A percentile compares a stretch with the other conserved stretches of the same genome.
phyloP scores from a whole-genome alignment of 1,140 invertebrate species.

The Octopus sinensis region DNA sequence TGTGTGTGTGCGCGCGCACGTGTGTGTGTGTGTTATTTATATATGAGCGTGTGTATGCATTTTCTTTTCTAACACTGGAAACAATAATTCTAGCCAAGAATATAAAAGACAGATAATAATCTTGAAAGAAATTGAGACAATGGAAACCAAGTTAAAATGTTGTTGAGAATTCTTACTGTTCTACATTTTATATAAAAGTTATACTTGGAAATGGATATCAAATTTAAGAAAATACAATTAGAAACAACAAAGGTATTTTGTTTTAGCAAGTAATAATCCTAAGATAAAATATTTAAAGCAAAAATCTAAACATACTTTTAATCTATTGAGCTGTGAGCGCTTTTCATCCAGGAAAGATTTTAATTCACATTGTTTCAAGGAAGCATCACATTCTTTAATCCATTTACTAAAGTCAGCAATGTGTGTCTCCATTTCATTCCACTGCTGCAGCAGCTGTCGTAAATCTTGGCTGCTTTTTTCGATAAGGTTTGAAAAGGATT shows the following conservation, averaged over 20 bases:
- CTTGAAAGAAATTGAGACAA: no score
- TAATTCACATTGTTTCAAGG: constrained; percentile 80
- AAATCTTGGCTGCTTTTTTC: constrained; percentile 60
- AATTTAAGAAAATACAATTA: no score
- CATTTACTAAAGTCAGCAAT: constrained; percentile 78
- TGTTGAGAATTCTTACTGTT: no score
- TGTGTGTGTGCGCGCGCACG: not conserved
- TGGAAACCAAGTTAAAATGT: no score
- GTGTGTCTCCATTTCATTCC: constrained; percentile 82
- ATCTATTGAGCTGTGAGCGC: constrained; percentile 69
- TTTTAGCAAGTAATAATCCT: no score
- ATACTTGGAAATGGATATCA: no score
- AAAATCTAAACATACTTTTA: constrained; percentile 60
- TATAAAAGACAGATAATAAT: no score
- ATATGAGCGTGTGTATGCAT: not conserved
- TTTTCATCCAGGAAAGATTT: constrained; percentile 80
- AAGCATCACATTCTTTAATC: constrained; percentile 78
- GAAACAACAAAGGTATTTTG: no score
- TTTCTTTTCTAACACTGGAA: not conserved
- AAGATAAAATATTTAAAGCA: no score
- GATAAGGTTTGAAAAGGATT: constrained; percentile 54
- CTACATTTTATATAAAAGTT: no score
- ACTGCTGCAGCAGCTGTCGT: constrained; percentile 73
- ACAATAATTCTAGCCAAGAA: no score
- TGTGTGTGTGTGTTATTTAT: not conserved